Base-by-base conservation (phyloP, 1,140 invertebrate species). In the honey bee (Apis mellifera) region DNA sequence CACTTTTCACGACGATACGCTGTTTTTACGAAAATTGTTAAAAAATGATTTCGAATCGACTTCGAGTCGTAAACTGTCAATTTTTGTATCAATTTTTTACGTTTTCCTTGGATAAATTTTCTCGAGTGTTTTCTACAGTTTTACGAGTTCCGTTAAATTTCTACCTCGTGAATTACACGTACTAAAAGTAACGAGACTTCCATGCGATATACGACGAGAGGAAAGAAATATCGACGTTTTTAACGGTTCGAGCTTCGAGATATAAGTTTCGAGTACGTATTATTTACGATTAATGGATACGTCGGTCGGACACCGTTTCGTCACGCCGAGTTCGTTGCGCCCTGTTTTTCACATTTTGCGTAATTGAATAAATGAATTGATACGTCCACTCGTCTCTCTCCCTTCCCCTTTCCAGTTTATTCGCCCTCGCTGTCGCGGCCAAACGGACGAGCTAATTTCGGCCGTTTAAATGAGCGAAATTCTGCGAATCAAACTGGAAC, bases 281-380 rank as follows among this genome's bases (percentile, higher is more conserved):
- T 82, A 82, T 82, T 70, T 59, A 71, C 75, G 75, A 66, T 48
- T 64, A 82, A 82, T 57, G 42, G 65, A 19, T 55, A 68, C n/a
- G n/a, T 59, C 48, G 62, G 23, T 17, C 13, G 77, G 52, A 55
- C 52, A 64, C 15, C 26, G 26, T 76, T 74, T n/a, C 66, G 76
- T 21, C 32, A 42, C n/a, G n/a, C 32, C 62, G 69, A 83, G 87
- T 87, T 89, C 78, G 75, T 89, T 87, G 85, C 72, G 83, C 83
- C 62, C 60, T 55, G 70, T 75, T 70, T 75, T 78, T 57, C 74
- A 68, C 79, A 83, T 87, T 89, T 89, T 80, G 77, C 80, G 82
- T 84, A 89, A 89, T 89, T 89, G 84, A 83, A 85, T 89, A 87
- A 84, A 85, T 82, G 89, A 89, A 89, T 89, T 89, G 88, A 65